A percentile compares a stretch with the other conserved stretches of the same genome.
Evolutionary conservation across 2,113 vertebrate genomes (phyloP).

Genomic region (Lanius ludovicianus): DNA sequence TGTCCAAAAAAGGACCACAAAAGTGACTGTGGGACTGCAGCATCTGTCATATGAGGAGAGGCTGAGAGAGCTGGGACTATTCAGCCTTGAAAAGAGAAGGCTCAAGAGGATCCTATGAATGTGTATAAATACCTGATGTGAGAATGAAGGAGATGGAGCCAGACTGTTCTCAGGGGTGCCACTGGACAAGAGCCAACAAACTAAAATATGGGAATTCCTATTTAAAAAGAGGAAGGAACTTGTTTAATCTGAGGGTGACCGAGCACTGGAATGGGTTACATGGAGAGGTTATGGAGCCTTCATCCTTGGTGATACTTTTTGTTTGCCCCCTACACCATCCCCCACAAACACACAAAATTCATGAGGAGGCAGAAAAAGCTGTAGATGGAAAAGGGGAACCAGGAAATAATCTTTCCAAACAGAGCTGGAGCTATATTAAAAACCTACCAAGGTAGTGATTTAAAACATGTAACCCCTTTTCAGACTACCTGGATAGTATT

Average conservation of each 20-base stretch:
- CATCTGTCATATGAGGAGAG: neutral
- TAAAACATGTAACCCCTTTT: conserved; percentile 3
- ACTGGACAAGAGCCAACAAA: neutral
- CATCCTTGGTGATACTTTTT: neutral
- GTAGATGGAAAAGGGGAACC: neutral
- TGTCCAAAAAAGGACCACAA: neutral
- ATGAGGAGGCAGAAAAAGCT: neutral
- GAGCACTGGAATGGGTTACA: rapidly evolving
- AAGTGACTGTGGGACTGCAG: neutral
- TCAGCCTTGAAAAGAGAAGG: neutral
- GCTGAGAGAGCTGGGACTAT: neutral
- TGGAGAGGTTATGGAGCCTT: neutral
- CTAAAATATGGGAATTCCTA: neutral
- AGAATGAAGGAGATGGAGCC: neutral
- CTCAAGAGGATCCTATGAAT: neutral
- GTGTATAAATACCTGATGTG: neutral
- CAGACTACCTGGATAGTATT: neutral
- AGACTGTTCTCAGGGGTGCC: neutral
- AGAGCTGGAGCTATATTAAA: neutral
- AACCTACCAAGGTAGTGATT: neutral
- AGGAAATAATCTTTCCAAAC: neutral
- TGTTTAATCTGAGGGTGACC: neutral
- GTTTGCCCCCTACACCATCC: neutral
- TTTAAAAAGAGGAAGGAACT: neutral
- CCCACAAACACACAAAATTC: neutral